These are phyloP conservation scores for Solenopsis fugax DNA, from an alignment of 1,140 invertebrate genomes.

Conservation along the genomic window DNA sequence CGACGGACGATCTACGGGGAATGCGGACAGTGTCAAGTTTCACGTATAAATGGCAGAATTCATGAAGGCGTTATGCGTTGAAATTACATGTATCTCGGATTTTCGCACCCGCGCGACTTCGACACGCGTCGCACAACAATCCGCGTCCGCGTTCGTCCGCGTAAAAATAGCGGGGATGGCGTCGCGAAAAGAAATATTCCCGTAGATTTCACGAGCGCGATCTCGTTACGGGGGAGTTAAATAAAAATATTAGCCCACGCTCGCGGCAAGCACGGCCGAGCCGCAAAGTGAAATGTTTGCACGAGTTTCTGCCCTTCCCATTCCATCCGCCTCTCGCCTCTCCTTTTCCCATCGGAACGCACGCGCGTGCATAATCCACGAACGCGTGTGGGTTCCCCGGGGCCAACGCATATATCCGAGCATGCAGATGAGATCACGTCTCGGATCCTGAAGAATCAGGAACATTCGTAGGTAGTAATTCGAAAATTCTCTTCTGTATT, in stretches of 20 bases:
- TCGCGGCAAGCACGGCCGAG: conserved; percentile 1
- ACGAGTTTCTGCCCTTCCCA: conserved; percentile 52
- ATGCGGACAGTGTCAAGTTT: conserved; percentile 23
- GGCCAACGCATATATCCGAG: conserved; percentile 52
- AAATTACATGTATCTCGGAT: conserved; percentile 25
- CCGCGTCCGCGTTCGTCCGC: background rate
- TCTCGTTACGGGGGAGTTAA: conserved; percentile 60
- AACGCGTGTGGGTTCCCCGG: conserved; percentile 54
- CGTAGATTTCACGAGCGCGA: conserved; percentile 55
- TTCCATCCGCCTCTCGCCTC: conserved; percentile 11
- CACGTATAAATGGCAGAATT: conserved; percentile 15
- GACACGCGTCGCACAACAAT: conserved; percentile 63
- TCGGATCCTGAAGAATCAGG: conserved; percentile 60
- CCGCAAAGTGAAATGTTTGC: conserved; percentile 63
- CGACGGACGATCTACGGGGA: background rate
- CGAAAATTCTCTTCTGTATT: conserved; percentile 51
- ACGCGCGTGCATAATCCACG: conserved; percentile 58
- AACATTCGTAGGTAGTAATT: conserved; percentile 61
- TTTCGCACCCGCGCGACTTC: conserved; percentile 46
- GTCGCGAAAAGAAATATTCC: conserved; percentile 61
- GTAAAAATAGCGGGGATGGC: conserved; percentile 62
- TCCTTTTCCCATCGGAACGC: conserved; percentile 54
- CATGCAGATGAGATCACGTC: conserved; percentile 65
- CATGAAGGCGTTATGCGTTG: background rate
- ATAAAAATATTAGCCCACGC: conserved; percentile 58